Conservation (phyloP, 2,797 vertebrate species). For the Yasuhikotakia modesta region DNA sequence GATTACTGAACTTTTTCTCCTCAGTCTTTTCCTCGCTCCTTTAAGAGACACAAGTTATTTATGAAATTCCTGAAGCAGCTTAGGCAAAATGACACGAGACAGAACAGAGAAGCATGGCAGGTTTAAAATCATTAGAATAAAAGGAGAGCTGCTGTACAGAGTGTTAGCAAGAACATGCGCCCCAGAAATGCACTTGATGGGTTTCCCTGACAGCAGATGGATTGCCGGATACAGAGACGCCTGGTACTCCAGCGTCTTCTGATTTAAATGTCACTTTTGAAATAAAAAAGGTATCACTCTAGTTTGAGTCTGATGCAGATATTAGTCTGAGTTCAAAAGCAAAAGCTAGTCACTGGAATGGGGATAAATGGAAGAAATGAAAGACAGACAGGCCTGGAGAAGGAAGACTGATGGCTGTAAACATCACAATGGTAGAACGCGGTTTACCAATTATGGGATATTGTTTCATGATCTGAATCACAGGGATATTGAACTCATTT, state of each 20-base stretch:
- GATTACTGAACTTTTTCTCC: constrained; percentile 49
- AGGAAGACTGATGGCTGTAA: constrained; percentile 54
- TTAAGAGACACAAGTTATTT: constrained; percentile 55
- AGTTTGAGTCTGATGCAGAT: constrained; percentile 60
- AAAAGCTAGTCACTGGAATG: constrained; percentile 59
- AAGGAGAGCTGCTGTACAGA: constrained; percentile 56
- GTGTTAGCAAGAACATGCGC: constrained; percentile 55
- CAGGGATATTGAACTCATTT: constrained; percentile 43
- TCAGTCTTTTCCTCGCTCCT: constrained; percentile 32
- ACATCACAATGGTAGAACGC: constrained; percentile 55
- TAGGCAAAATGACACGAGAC: constrained; percentile 59
- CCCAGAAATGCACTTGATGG: constrained; percentile 61
- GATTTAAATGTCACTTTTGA: constrained; percentile 66
- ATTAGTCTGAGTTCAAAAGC: constrained; percentile 57
- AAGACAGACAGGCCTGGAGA: constrained; percentile 42
- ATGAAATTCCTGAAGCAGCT: constrained; percentile 62
- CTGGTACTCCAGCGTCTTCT: constrained; percentile 50
- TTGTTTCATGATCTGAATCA: constrained; percentile 53
- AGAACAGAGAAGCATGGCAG: constrained; percentile 49
- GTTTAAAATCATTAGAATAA: constrained; percentile 63
- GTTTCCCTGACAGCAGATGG: constrained; percentile 59
- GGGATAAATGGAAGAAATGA: constrained; percentile 57
- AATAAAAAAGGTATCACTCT: constrained; percentile 62
- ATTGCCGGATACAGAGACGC: constrained; percentile 58
- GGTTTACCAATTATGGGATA: constrained; percentile 54